Evolutionary conservation across 1,140 invertebrate genomes (phyloP).

Genomic region (Ceratitis capitata): DNA sequence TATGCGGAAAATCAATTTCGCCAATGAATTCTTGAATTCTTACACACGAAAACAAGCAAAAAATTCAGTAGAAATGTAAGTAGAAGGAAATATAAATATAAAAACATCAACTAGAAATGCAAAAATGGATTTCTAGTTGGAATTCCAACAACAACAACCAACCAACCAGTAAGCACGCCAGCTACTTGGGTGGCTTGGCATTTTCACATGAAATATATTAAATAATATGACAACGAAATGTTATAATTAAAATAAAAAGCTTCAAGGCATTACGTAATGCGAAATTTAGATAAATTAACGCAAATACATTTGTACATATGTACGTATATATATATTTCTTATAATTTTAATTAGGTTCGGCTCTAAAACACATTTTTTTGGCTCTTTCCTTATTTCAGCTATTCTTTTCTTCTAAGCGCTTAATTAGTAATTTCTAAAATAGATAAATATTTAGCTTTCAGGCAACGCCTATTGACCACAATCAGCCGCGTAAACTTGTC

Average conservation of each 20-base stretch:
- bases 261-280: too few species aligned
- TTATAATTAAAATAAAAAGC: neutral
- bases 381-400: too few species aligned
- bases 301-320: too few species aligned
- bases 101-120: neutral
- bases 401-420: neutral
- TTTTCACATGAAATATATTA: neutral
- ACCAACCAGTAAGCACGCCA: neutral
- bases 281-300: too few species aligned
- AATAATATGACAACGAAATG: neutral
- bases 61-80: too few species aligned
- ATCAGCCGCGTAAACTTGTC: neutral
- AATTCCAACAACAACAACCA: neutral
- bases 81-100: too few species aligned
- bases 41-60: neutral
- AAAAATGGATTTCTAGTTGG: neutral
- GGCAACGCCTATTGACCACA: neutral
- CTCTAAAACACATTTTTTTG: too few species aligned
- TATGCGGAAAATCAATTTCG: neutral
- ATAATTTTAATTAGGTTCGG: too few species aligned
- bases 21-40: conserved; percentile 4
- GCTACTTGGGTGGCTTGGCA: neutral
- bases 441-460: neutral
- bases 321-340: too few species aligned
- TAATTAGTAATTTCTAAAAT: neutral